Evolutionary conservation across 1,140 invertebrate species (phyloP), one percentile per base, ranked within the genome.

Genomic region (Eurosta solidaginis): DNA sequence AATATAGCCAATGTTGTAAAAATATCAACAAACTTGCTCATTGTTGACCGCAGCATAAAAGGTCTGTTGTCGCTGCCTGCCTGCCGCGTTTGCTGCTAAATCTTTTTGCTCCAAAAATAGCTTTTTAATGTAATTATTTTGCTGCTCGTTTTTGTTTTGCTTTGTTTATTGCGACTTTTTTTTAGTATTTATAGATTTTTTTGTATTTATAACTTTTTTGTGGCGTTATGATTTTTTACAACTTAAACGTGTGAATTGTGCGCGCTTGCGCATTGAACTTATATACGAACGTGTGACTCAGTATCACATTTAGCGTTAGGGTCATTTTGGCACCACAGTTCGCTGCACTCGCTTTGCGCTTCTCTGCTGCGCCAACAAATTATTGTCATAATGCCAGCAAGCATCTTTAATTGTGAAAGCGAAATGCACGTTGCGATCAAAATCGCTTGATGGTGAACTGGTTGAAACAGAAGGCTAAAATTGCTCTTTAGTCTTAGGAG

Each of bases 211-310:
- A n/a, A n/a, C n/a, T n/a, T n/a, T n/a, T n/a, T n/a, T n/a, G n/a
- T n/a, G n/a, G n/a, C n/a, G n/a, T n/a, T n/a, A n/a, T n/a, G 3
- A 27, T 59, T 59, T 33, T 3, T 9, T 1, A 40, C 59, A 68
- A 68, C 33, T 40, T 4, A 42, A 22, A 63, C 29, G 6, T 63
- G 33, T 36, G 33, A 63, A 20, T 40, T 14, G 29, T n/a, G n/a
- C 10, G 25, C 17, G 10, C 0, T 17, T 17, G n/a, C 6, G 59
- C 33, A 10, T 36, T 25, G 36, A 63, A n/a, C n/a, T n/a, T n/a
- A n/a, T n/a, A n/a, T n/a, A n/a, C n/a, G n/a, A n/a, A 36, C 29
- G 27, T 40, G 59, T 68, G 59, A 68, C 59, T 68, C 59, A 68
- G 59, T 36, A n/a, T n/a, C n/a, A 1, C 33, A 40, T 29, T 68